Conservation (phyloP, 35 echinoderm and acorn worm genomes). For the Holothuria glaberrima region DNA sequence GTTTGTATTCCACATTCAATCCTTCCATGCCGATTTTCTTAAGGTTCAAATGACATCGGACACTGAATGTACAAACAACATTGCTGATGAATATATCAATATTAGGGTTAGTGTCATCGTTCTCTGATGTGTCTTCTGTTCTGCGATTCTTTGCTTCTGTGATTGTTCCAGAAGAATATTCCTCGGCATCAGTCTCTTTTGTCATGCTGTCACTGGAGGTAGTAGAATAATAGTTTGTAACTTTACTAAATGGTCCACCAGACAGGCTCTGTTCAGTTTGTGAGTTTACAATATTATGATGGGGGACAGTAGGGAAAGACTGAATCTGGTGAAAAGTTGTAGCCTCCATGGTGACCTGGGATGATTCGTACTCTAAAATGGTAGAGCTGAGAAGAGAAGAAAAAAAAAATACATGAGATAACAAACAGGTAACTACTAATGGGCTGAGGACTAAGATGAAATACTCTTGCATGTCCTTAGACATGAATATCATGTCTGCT, state of each 20-base stretch:
- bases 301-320: constrained; percentile 27
- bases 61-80: constrained; percentile 92
- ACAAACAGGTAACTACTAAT: too few relatives aligned
- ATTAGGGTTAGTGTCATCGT: constrained; percentile 32
- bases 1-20: constrained; percentile 90
- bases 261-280: constrained; percentile 4
- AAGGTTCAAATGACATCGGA: constrained; percentile 92
- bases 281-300: constrained; percentile 16
- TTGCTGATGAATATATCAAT: constrained; percentile 97
- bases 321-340: constrained; percentile 41
- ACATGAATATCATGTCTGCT: too few relatives aligned
- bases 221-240: constrained; percentile 22
- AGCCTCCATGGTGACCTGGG: constrained; percentile 1
- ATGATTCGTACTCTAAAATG: too few relatives aligned
- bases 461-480: too few relatives aligned
- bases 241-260: neutral
- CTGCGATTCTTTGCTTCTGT: constrained; percentile 9
- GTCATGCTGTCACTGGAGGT: neutral
- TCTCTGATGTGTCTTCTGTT: constrained; percentile 10
- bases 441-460: too few relatives aligned
- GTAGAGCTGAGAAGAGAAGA: neutral
- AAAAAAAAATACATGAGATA: neutral
- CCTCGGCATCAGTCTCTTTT: neutral
- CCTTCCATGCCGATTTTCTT: constrained; percentile 80
- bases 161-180: neutral